These are phyloP conservation scores for Tortricodes alternella DNA, from an alignment of 2,888 invertebrate genomes.

Conservation along the genomic window DNA sequence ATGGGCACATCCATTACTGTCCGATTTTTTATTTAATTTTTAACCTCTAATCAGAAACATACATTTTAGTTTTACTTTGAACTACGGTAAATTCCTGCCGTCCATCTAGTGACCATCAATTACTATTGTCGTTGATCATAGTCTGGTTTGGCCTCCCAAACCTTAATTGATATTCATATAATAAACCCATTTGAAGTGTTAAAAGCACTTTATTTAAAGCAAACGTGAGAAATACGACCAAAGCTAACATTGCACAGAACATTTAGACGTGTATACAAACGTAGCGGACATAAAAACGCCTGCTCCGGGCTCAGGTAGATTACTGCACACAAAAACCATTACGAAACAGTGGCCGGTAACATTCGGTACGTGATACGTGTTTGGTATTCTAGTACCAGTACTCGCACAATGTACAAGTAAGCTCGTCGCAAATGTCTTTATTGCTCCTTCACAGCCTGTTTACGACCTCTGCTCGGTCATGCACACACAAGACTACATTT, in stretches of 20 bases:
- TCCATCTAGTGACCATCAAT: too few species aligned
- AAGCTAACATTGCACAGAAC: background rate
- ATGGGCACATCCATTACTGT: too few species aligned
- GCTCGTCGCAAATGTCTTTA: slow-evolving; percentile 31
- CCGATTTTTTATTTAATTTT: too few species aligned
- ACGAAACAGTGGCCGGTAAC: slow-evolving; percentile 29
- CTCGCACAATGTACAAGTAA: slow-evolving; percentile 26
- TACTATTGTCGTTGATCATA: too few species aligned
- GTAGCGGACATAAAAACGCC: slow-evolving; percentile 4
- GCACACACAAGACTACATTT: slow-evolving; percentile 16
- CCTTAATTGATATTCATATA: too few species aligned
- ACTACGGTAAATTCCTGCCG: too few species aligned
- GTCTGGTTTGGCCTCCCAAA: too few species aligned
- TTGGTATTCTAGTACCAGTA: slow-evolving; percentile 26
- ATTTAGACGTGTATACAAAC: background rate
- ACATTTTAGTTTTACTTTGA: too few species aligned
- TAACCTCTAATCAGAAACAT: too few species aligned
- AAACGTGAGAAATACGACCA: too few species aligned
- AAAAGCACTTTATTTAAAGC: too few species aligned
- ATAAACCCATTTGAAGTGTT: too few species aligned
- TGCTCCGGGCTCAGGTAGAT: slow-evolving; percentile 12
- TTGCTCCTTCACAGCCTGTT: slow-evolving; percentile 30
- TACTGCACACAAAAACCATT: slow-evolving; percentile 25
- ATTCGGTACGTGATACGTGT: slow-evolving; percentile 29
- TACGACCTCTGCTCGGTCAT: slow-evolving; percentile 22